Evolutionary conservation across 2,797 vertebrate species (phyloP).

Genomic region (Lutra lutra): DNA sequence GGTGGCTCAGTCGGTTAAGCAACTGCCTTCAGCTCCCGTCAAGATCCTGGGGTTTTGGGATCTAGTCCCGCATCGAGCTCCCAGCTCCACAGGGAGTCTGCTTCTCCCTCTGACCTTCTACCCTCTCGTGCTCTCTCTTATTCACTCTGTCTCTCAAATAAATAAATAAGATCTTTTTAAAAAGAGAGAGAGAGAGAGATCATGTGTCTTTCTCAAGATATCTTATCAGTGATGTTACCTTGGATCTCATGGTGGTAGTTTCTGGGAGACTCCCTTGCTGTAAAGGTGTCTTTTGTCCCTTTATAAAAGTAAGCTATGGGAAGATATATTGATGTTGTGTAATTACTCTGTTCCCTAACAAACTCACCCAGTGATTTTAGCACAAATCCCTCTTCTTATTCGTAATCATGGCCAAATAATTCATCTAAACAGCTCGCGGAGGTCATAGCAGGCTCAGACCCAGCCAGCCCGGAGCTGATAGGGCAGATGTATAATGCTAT

Average conservation of each 20-base stretch:
- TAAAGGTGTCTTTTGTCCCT: neutral
- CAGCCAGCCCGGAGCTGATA: neutral
- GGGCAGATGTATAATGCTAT: neutral
- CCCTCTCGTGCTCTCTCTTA: too few species aligned
- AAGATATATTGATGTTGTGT: rapidly evolving
- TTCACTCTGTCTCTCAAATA: too few species aligned
- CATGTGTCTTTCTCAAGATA: neutral
- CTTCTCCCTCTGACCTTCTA: too few species aligned
- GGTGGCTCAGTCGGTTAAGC: too few species aligned
- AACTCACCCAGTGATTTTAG: neutral
- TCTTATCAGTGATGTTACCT: neutral
- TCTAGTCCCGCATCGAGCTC: too few species aligned
- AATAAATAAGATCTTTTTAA: too few species aligned
- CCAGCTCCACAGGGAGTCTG: too few species aligned
- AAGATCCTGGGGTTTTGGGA: too few species aligned
- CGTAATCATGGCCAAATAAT: neutral
- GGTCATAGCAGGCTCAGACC: neutral
- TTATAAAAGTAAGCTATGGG: neutral
- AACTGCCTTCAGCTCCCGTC: too few species aligned
- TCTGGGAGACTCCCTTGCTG: neutral
- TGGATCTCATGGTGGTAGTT: neutral
- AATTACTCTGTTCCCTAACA: neutral
- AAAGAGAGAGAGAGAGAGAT: neutral
- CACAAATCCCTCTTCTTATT: neutral
- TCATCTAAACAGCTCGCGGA: neutral